Conservation (phyloP, 2,888 invertebrate genomes). For the Argyresthia albistria region DNA sequence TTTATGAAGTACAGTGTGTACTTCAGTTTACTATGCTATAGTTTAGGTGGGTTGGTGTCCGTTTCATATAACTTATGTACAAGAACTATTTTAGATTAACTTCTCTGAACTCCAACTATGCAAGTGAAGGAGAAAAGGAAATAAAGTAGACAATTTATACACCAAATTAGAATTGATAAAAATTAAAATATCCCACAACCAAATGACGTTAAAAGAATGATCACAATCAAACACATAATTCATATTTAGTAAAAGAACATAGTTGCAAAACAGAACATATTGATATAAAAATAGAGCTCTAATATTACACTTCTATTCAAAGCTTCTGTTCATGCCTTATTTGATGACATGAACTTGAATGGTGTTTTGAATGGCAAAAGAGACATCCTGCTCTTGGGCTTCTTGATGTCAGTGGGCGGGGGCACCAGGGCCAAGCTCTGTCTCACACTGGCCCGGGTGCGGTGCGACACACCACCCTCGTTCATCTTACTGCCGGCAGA, state of each 20-base stretch:
- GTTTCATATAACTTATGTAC: constrained; percentile 36
- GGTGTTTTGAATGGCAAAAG: constrained; percentile 62
- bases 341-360: constrained; percentile 55
- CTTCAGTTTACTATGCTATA: constrained; percentile 32
- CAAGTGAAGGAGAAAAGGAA: no score
- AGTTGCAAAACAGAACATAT: no score
- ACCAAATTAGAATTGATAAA: constrained; percentile 12
- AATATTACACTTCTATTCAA: no score
- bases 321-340: not conserved
- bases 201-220: not conserved
- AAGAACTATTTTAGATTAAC: constrained; percentile 16
- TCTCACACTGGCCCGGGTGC: constrained; percentile 30
- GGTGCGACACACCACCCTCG: constrained; percentile 29
- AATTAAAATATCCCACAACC: constrained; percentile 24
- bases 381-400: constrained; percentile 47
- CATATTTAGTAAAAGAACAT: no score
- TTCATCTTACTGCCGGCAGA: constrained; percentile 28
- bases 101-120: no score
- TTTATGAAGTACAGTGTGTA: not conserved
- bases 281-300: no score
- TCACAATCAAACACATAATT: not conserved
- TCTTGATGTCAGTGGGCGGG: constrained; percentile 40
- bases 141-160: constrained; percentile 8
- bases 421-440: constrained; percentile 19
- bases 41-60: constrained; percentile 63